These are phyloP conservation scores for Drosophila sturtevanti DNA, from an alignment of 1,140 invertebrate species.

Conservation along the genomic window DNA sequence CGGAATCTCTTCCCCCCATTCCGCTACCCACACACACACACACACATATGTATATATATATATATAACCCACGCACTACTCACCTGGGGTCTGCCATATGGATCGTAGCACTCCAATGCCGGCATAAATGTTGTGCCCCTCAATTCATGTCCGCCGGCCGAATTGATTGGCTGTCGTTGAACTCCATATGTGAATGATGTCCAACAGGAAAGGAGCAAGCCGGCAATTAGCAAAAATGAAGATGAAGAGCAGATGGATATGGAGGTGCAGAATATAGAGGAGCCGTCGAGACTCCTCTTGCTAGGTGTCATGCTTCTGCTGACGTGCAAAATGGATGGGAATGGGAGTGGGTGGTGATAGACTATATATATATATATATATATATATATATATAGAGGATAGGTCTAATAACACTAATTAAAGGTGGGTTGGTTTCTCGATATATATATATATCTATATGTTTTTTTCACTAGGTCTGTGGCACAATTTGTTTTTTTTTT, in stretches of 20 bases:
- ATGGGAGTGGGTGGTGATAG: background rate
- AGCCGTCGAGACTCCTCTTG: conserved; percentile 64
- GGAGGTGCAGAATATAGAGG: conserved; percentile 32
- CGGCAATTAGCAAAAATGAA: conserved; percentile 52
- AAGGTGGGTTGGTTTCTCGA: conserved; percentile 24
- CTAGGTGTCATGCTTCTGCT: conserved; percentile 62
- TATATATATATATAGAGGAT: too few relatives aligned
- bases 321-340: too few relatives aligned
- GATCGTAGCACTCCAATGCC: conserved; percentile 81
- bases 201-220: conserved; percentile 51
- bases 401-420: conserved; percentile 20
- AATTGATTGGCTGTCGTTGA: conserved; percentile 61
- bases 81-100: conserved; percentile 79
- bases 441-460: background rate
- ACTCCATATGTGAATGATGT: conserved; percentile 18
- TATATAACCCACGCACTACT: conserved; percentile 28
- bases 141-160: conserved; percentile 63
- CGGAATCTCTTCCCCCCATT: background rate
- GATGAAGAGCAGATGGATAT: conserved; percentile 37
- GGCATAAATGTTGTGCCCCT: conserved; percentile 73
- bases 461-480: background rate
- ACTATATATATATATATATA: too few relatives aligned
- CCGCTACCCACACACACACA: too few relatives aligned
- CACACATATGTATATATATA: too few relatives aligned
- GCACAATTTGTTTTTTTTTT: background rate